phyloP scores from a whole-genome alignment of 2,113 vertebrate genomes.

The Hippocampus barbouri region DNA sequence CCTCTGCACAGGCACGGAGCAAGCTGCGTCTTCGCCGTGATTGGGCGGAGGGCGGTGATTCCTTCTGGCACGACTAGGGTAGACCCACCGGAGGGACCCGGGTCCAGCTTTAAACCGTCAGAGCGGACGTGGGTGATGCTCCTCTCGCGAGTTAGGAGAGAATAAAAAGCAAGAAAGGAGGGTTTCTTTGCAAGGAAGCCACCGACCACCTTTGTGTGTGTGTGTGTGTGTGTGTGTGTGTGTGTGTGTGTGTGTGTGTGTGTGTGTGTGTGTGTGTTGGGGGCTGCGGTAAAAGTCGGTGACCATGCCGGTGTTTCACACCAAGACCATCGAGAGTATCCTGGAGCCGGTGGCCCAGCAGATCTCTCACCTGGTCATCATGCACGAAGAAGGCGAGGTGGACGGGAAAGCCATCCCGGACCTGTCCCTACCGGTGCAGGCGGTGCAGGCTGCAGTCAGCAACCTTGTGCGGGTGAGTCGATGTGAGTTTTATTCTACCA shows the following conservation, averaged over 20 bases:
- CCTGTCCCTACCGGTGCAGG: constrained; percentile 90
- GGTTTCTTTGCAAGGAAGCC: constrained; percentile 36
- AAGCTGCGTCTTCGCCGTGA: constrained; percentile 49
- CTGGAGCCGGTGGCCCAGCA: constrained; percentile 99
- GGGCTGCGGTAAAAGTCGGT: constrained; percentile 64
- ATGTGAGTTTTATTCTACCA: background rate
- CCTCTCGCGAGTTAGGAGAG: constrained; percentile 32
- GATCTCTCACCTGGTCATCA: constrained; percentile 99
- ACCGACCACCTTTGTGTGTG: constrained; percentile 53
- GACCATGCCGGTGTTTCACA: constrained; percentile 97
- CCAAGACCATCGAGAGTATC: constrained; percentile 98
- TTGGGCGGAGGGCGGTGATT: constrained; percentile 70
- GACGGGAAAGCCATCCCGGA: constrained; percentile 98
- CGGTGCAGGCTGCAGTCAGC: constrained; percentile 96
- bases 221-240: constrained; percentile 38
- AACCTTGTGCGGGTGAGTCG: constrained; percentile 96
- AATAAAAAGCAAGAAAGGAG: constrained; percentile 12
- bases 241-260: constrained; percentile 37
- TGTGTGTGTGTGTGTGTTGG: constrained; percentile 43
- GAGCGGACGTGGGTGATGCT: constrained; percentile 43
- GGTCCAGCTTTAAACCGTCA: constrained; percentile 39
- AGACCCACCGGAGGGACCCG: constrained; percentile 60
- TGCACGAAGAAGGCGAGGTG: constrained; percentile 99
- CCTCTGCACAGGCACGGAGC: constrained; percentile 22
- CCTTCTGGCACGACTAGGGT: constrained; percentile 66